Evolutionary conservation across 2,113 vertebrate species (phyloP).

Genomic region (Piaya cayana): DNA sequence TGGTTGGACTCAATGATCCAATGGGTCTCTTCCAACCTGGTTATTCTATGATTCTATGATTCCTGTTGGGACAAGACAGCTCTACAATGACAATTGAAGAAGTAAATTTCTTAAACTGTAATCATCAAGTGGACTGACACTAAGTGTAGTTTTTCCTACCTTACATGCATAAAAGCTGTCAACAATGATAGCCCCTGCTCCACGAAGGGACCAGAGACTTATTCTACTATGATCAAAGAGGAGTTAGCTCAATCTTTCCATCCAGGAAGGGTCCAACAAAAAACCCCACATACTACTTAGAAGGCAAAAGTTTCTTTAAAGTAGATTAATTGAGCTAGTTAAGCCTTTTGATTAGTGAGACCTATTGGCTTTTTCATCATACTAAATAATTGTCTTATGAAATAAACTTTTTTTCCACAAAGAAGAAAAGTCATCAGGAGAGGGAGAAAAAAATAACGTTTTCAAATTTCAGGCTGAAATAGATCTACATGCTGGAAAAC

Average conservation of each 20-base stretch:
- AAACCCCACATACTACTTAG: background rate
- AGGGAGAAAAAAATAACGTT: background rate
- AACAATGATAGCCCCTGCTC: background rate
- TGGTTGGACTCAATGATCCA: no score
- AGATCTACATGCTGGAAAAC: background rate
- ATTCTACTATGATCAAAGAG: background rate
- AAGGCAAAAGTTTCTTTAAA: background rate
- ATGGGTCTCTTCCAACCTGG: no score
- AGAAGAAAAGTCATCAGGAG: background rate
- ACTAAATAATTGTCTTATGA: background rate
- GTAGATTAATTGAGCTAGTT: background rate
- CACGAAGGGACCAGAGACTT: rapidly evolving
- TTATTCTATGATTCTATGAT: no score
- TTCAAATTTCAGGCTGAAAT: background rate
- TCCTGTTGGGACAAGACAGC: background rate
- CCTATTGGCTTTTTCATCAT: background rate
- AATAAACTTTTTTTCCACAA: background rate
- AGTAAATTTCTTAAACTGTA: background rate
- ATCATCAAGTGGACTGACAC: background rate
- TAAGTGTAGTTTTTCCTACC: background rate
- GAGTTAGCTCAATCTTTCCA: background rate
- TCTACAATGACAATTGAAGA: background rate
- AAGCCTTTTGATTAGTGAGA: background rate
- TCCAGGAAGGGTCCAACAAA: background rate
- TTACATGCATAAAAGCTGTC: background rate